A percentile compares a stretch with the other conserved stretches of the same genome.
Conservation (phyloP, 2,888 invertebrate genomes). For the Trachelus tabidus region DNA sequence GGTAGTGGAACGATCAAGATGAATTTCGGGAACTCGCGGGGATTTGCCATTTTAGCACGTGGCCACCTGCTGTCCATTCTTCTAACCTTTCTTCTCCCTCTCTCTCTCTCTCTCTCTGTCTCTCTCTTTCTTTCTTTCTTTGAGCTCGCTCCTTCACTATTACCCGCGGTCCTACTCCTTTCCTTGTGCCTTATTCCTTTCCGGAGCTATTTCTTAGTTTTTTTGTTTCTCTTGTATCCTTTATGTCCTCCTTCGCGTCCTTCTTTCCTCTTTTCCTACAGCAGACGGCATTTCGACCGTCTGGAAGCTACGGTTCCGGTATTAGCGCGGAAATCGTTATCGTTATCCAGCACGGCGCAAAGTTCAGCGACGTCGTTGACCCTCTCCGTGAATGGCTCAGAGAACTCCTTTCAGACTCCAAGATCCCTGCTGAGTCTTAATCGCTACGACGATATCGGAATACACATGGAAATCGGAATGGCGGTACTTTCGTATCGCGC, state of each 20-base stretch:
- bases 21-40: not conserved
- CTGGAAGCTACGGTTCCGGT: not conserved
- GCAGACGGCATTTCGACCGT: not conserved
- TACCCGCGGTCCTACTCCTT: not conserved
- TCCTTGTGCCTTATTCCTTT: conserved; percentile 18
- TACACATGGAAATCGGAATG: not conserved
- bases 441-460: not conserved
- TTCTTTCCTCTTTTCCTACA: conserved; percentile 6
- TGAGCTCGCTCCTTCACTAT: not conserved
- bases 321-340: not conserved
- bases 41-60: not conserved
- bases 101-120: not conserved
- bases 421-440: not conserved
- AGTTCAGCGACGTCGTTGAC: not conserved
- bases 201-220: conserved; percentile 5
- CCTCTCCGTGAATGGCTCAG: not conserved
- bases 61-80: not conserved
- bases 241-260: conserved; percentile 14
- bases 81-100: not conserved
- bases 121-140: not conserved
- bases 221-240: conserved; percentile 11
- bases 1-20: not conserved
- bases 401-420: not conserved
- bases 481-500: not conserved
- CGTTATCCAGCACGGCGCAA: not conserved